A percentile compares a stretch with the other conserved stretches of the same genome.
Conservation (phyloP, 2,797 vertebrate genomes). For the Clamator glandarius region DNA sequence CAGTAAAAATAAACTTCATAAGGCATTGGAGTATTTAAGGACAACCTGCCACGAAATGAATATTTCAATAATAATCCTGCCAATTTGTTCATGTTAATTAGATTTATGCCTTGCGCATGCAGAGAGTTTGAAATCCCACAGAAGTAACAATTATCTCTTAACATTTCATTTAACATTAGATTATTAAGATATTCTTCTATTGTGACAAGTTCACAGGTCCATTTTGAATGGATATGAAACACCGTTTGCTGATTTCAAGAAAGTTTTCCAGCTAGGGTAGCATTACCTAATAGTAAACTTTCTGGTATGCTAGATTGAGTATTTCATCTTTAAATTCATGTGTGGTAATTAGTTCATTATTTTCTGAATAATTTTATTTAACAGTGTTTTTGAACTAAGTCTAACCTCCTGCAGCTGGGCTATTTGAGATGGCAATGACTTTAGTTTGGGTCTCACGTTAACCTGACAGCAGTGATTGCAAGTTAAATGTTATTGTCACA, state of each 20-base stretch:
- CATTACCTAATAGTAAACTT: neutral
- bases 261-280: neutral
- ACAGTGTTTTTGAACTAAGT: neutral
- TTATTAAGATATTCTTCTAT: neutral
- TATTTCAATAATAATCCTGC: slow-evolving; percentile 26
- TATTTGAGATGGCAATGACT: neutral
- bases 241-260: neutral
- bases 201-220: neutral
- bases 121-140: neutral
- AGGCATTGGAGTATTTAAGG: neutral
- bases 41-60: slow-evolving; percentile 47
- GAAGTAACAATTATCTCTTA: slow-evolving; percentile 34
- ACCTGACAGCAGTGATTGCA: neutral
- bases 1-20: slow-evolving; percentile 14
- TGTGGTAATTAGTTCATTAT: slow-evolving; percentile 1
- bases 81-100: slow-evolving; percentile 30
- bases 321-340: neutral
- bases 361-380: slow-evolving; percentile 15
- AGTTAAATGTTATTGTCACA: slow-evolving; percentile 9
- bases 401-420: neutral
- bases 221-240: neutral
- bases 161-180: slow-evolving; percentile 18
- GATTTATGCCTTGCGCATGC: slow-evolving; percentile 18
- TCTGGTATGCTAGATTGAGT: neutral
- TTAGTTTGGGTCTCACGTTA: neutral